Evolutionary conservation across 1,140 invertebrate species (phyloP).

Genomic region (Drosophila oshimai): DNA sequence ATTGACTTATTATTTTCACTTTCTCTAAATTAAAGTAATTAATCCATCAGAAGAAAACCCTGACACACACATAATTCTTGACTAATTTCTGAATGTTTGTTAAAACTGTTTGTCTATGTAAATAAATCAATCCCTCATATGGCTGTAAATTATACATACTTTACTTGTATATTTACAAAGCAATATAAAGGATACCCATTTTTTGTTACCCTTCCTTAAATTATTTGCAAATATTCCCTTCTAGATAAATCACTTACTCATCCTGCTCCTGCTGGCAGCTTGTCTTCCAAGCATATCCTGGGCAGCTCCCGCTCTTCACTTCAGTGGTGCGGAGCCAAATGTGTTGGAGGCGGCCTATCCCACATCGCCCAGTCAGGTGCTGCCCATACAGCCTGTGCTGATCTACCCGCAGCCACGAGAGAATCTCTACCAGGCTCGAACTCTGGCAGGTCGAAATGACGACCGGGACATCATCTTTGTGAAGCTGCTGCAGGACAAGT

Average conservation of each 20-base stretch:
- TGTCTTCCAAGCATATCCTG: conserved; percentile 11
- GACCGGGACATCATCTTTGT: conserved; percentile 71
- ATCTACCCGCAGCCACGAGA: conserved; percentile 60
- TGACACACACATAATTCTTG: neutral
- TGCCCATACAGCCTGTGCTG: conserved; percentile 66
- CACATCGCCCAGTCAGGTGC: conserved; percentile 57
- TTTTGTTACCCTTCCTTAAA: too few relatives aligned
- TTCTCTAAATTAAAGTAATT: neutral
- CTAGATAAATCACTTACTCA: neutral
- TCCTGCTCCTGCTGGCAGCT: neutral
- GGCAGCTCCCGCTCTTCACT: conserved; percentile 28
- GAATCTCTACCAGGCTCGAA: conserved; percentile 55
- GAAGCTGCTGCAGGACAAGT: conserved; percentile 62
- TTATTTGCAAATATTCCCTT: too few relatives aligned
- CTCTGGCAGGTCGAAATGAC: conserved; percentile 27
- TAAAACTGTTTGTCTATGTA: too few relatives aligned
- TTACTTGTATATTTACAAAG: too few relatives aligned
- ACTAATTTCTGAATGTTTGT: neutral
- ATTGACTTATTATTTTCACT: neutral
- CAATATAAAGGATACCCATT: too few relatives aligned
- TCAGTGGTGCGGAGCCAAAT: conserved; percentile 12
- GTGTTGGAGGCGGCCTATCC: conserved; percentile 38
- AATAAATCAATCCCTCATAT: too few relatives aligned
- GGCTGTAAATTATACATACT: too few relatives aligned
- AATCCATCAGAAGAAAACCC: neutral